Conservation (phyloP, 35 echinoderm and acorn worm species). For the Patiria miniata region DNA sequence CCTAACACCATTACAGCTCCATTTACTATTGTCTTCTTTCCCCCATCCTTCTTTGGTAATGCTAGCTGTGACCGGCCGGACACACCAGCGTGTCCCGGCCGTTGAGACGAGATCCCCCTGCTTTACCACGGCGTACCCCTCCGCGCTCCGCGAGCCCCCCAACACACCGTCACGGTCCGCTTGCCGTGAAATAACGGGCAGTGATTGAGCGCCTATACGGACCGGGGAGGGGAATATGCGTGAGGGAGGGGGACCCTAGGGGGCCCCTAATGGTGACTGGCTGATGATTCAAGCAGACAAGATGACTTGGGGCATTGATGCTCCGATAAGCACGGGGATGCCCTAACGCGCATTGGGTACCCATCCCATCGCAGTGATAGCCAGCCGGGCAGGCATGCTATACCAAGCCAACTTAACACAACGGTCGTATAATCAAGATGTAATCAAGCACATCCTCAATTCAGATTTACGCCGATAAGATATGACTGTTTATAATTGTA, state of each 20-base stretch:
- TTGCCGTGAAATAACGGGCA: conserved; percentile 18
- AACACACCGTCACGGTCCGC: not conserved
- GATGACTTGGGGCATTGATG: not conserved
- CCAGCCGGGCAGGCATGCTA: not conserved
- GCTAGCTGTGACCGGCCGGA: not conserved
- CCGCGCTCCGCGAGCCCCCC: not conserved
- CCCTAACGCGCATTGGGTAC: not conserved
- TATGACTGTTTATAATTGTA: not conserved
- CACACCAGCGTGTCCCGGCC: not conserved
- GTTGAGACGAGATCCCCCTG: not conserved
- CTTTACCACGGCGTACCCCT: too few species aligned
- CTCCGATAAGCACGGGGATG: not conserved
- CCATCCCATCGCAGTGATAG: not conserved
- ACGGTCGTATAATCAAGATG: not conserved
- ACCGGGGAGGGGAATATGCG: not conserved
- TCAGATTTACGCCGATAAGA: not conserved
- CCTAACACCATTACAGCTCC: not conserved
- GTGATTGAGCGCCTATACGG: not conserved
- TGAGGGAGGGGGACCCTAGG: not conserved
- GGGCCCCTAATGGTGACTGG: not conserved
- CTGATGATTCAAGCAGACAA: not conserved
- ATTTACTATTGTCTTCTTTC: not conserved
- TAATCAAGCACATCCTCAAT: not conserved
- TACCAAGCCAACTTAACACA: not conserved
- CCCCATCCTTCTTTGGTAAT: not conserved